phyloP scores from a whole-genome alignment of 1,140 invertebrate genomes.

The Diorhabda carinulata region DNA sequence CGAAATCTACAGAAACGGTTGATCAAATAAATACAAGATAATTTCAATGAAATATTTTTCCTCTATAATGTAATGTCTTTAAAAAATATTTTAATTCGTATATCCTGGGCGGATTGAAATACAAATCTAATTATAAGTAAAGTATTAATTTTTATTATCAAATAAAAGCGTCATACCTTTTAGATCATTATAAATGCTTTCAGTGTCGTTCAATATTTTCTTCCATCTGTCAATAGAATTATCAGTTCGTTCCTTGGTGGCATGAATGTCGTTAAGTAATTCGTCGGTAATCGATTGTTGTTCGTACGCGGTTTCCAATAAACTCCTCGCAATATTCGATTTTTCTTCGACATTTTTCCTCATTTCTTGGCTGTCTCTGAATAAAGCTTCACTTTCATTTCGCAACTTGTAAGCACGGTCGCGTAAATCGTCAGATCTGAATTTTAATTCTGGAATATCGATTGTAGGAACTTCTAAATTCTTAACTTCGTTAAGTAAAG shows the following conservation, averaged over 20 bases:
- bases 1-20: slow-evolving; percentile 66
- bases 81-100: too few species aligned
- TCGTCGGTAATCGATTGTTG: slow-evolving; percentile 65
- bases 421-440: slow-evolving; percentile 60
- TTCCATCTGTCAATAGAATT: slow-evolving; percentile 80
- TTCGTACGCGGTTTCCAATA: slow-evolving; percentile 53
- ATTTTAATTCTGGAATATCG: slow-evolving; percentile 65
- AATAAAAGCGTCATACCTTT: slow-evolving; percentile 56
- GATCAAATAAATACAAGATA: too few species aligned
- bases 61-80: too few species aligned
- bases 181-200: slow-evolving; percentile 78
- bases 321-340: slow-evolving; percentile 44
- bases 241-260: slow-evolving; percentile 68
- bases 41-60: too few species aligned
- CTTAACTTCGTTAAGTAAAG: slow-evolving; percentile 71
- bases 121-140: too few species aligned
- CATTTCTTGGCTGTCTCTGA: slow-evolving; percentile 51
- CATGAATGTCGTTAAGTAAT: slow-evolving; percentile 63
- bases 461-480: slow-evolving; percentile 70
- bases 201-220: slow-evolving; percentile 80
- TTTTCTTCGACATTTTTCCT: slow-evolving; percentile 47
- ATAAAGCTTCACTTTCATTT: slow-evolving; percentile 48
- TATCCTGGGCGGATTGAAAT: too few species aligned
- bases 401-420: slow-evolving; percentile 47
- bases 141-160: too few species aligned